These are phyloP conservation scores for Syrista parreyssii DNA, from an alignment of 2,888 invertebrate species.

Conservation along the genomic window DNA sequence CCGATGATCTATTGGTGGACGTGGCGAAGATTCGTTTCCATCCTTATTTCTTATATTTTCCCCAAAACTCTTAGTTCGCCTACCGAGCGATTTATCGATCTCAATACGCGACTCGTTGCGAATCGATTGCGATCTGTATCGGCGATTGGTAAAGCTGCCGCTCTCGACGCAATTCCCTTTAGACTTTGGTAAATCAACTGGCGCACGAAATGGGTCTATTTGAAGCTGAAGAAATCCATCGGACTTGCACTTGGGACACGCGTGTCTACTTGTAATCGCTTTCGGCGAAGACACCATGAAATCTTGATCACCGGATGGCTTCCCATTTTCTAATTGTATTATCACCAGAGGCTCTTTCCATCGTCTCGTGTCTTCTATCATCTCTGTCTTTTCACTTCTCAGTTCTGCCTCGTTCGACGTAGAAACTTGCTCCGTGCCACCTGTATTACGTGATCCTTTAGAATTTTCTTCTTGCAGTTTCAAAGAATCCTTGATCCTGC, in stretches of 20 bases:
- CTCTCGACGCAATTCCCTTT: conserved; percentile 36
- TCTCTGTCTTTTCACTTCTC: not conserved
- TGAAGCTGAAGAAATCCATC: conserved; percentile 42
- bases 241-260: conserved; percentile 50
- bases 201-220: conserved; percentile 45
- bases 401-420: not conserved
- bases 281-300: conserved; percentile 6
- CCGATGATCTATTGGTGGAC: conserved; percentile 36
- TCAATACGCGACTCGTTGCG: conserved; percentile 34
- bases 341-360: not conserved
- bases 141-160: conserved; percentile 34
- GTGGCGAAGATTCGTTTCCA: conserved; percentile 22
- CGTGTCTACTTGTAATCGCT: conserved; percentile 32
- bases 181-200: conserved; percentile 15
- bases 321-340: not conserved
- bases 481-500: not conserved
- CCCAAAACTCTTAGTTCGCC: conserved; percentile 43
- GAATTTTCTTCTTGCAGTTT: not conserved
- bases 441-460: not conserved
- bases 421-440: not conserved
- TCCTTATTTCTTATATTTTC: conserved; percentile 25
- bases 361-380: not conserved
- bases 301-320: conserved; percentile 7
- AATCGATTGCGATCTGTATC: conserved; percentile 38
- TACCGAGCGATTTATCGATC: conserved; percentile 25